These are phyloP conservation scores for Rhynchomys soricoides DNA, from an alignment of 2,113 vertebrate genomes.

Conservation along the genomic window DNA sequence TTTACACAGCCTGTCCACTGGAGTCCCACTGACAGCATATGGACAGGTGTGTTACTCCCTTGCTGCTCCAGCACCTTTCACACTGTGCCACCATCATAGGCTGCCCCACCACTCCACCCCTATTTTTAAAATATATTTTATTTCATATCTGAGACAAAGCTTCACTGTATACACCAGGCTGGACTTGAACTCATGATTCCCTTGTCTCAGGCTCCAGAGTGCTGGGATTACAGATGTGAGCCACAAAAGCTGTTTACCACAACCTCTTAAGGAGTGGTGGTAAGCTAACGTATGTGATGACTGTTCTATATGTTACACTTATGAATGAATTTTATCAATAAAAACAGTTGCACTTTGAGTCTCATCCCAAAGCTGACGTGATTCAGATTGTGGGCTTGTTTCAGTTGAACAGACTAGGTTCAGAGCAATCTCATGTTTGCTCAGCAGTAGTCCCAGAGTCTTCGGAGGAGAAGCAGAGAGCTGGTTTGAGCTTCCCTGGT, in stretches of 20 bases:
- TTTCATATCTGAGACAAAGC: not conserved
- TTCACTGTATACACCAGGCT: not conserved
- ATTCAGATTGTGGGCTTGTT: conserved; percentile 1
- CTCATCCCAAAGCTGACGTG: not conserved
- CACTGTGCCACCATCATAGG: not conserved
- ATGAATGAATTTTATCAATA: conserved; percentile 28
- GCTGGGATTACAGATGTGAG: not conserved
- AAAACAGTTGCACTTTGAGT: not conserved
- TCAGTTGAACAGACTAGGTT: not conserved
- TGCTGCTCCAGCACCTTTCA: not conserved
- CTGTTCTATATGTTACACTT: not conserved
- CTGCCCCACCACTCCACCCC: not conserved
- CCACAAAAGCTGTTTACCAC: not conserved
- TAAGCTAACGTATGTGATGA: not conserved
- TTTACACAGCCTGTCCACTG: conserved; percentile 25
- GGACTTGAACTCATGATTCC: not conserved
- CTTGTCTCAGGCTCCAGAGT: not conserved
- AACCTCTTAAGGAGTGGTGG: not conserved
- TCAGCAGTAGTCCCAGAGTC: not conserved
- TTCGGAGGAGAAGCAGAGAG: not conserved
- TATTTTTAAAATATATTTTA: not conserved
- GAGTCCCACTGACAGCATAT: not conserved
- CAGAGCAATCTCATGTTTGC: not conserved
- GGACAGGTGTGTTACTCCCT: not conserved
- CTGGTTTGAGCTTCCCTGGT: not conserved